Evolutionary conservation across 2,797 vertebrate genomes (phyloP).

Genomic region (Paramormyrops hopkinsi): DNA sequence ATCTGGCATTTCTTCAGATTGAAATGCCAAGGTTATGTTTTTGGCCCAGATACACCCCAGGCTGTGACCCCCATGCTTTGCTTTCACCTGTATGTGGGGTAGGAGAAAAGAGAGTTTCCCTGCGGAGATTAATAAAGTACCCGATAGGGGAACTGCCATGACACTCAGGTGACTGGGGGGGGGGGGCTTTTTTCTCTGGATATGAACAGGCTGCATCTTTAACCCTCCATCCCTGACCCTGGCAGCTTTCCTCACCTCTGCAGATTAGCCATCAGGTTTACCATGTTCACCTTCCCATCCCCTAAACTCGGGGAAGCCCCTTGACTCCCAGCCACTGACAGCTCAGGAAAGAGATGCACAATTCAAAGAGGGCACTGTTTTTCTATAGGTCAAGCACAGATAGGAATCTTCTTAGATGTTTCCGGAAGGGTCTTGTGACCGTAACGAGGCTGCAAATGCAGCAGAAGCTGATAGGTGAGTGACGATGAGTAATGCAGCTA

Average conservation of each 20-base stretch:
- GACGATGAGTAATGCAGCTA: constrained; percentile 2
- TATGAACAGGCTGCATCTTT: not conserved
- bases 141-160: not conserved
- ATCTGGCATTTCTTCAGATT: too few species aligned
- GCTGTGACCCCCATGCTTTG: not conserved
- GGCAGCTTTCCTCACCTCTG: not conserved
- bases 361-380: not conserved
- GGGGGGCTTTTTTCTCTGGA: not conserved
- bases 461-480: constrained; percentile 8
- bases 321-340: not conserved
- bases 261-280: not conserved
- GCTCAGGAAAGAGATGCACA: not conserved
- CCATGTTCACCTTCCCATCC: not conserved
- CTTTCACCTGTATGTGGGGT: not conserved
- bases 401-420: not conserved
- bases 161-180: not conserved
- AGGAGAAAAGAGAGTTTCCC: not conserved
- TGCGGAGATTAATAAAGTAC: not conserved
- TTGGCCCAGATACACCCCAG: not conserved
- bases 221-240: not conserved
- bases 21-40: not conserved
- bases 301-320: not conserved
- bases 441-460: not conserved
- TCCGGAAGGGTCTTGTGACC: not conserved
- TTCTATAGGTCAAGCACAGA: not conserved